Base-by-base conservation (phyloP, 2,113 vertebrate genomes). In the Boleophthalmus pectinirostris region DNA sequence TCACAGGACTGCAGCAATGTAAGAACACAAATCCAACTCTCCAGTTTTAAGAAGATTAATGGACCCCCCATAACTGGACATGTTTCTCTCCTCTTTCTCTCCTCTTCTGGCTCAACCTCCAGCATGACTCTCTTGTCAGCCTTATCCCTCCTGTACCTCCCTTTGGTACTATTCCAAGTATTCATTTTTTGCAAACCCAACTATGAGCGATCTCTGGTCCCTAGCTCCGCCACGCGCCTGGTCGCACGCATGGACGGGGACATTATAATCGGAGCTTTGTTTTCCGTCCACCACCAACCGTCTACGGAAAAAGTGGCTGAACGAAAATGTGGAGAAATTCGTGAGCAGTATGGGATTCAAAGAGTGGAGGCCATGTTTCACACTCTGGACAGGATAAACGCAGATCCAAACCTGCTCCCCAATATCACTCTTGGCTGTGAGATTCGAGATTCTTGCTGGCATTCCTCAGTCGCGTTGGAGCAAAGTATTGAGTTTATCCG, bases 321-420 rank as follows among this genome's bases (percentile, higher is more conserved):
- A 76, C 95, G 97, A 87, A 98, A 97, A 74, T 98, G 97, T 10
- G 97, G 97, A 12, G 97, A 97, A 75, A 91, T 98, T 73, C 91
- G 97, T 11, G 97, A 98, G 85, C 97, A 98, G 73, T 98, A 98
- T 0, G 97, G 97, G 81, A 98, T 98, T 82, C 97, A 98, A 82
- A 92, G 97, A 57, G 96, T 98, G 65, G 97, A 98, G 90, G 97
- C 97, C 80, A 98, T 98, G 97, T 98, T 98, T 90, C 95, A 98
- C 82, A 92, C 96, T 0, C 73, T 98, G 94, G 97, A 98, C 88
- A 94, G 95, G 87, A 98, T 98, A 82, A 98, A 98, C 20, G 91
- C 95, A 0, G 95, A 98, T 84, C 96, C 94, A 0, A 81, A 94
- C 65, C 93, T 98, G 63, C 80, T 98, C 8, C 96, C 97, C 82